These are phyloP conservation scores for Euzophera pinguis DNA, from an alignment of 2,888 invertebrate genomes.

Conservation along the genomic window DNA sequence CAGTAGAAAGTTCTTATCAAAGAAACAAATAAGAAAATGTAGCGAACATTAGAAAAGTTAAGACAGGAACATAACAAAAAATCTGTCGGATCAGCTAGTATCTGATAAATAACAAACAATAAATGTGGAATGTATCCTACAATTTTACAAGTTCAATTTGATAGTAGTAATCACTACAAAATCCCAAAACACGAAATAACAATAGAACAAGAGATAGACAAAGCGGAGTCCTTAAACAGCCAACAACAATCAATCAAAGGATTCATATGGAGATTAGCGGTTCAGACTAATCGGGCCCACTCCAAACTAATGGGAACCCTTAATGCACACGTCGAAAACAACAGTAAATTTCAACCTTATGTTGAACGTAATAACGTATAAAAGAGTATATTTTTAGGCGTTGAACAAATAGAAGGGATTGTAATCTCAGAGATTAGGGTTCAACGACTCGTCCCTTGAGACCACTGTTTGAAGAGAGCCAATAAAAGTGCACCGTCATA, in stretches of 20 bases:
- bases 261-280: constrained; percentile 38
- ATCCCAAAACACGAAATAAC: background rate
- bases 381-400: background rate
- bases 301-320: constrained; percentile 50
- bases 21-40: no score
- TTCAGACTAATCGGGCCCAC: constrained; percentile 44
- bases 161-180: background rate
- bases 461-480: constrained; percentile 12
- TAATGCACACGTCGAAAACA: constrained; percentile 32
- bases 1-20: no score
- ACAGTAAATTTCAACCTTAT: background rate
- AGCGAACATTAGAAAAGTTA: no score
- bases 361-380: background rate
- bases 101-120: no score
- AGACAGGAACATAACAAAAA: no score
- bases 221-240: background rate
- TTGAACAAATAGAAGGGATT: constrained; percentile 41
- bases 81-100: no score
- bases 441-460: constrained; percentile 20
- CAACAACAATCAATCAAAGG: constrained; percentile 11
- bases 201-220: constrained; percentile 7
- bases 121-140: no score
- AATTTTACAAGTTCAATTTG: no score
- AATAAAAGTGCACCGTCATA: constrained; percentile 11
- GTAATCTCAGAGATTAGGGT: constrained; percentile 48